Base-by-base conservation (phyloP, 1,140 invertebrate genomes). In the Drosophila lacteicornis region DNA sequence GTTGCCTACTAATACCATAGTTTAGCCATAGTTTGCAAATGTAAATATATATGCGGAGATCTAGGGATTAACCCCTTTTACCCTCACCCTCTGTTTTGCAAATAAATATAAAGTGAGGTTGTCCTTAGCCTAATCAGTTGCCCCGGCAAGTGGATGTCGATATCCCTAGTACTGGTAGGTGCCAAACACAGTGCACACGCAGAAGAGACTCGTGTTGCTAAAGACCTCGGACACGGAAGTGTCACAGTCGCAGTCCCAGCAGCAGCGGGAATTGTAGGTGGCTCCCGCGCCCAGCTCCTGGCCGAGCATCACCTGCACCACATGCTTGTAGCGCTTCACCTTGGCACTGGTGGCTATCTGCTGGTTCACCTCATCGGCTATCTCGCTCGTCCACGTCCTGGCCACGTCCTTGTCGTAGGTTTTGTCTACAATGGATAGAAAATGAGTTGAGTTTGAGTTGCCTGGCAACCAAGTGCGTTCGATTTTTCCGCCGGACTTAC, bases 161-260 rank as follows among this genome's bases (percentile, higher is more conserved):
- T 15, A 19, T 2, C 1, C 13, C 76, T 53, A 90, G 59, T 90
- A 90, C 58, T 90, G 85, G 53, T 90, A 91, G 4, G 85, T 90
- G 3, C 60, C 85, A 49, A 85, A 90, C 6, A 90, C 85, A 0
- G 82, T 85, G 65, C 85, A 90, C 9, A 90, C 86, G 27, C 85
- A 90, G n/a, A 90, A 90, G 13, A 90, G 27, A 15, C 79, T 91
- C 13, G 86, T 82, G 38, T 90, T 90, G 33, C 70, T 90, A 2
- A 82, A 90, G 13, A 90, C 79, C 38, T 90, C 85, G 11, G 86
- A 79, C 2, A 90, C 55, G 17, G 82, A 81, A 11, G 85, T 90
- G n/a, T 90, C 85, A 27, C 86, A 85, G 25, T 90, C 85, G 15
- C 86, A 85, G 19, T 90, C 85, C 85, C 85, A 90, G 58, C 85